Base-by-base conservation (phyloP, 92 coral and sea anemone genomes). In the Bergia puertoricense region DNA sequence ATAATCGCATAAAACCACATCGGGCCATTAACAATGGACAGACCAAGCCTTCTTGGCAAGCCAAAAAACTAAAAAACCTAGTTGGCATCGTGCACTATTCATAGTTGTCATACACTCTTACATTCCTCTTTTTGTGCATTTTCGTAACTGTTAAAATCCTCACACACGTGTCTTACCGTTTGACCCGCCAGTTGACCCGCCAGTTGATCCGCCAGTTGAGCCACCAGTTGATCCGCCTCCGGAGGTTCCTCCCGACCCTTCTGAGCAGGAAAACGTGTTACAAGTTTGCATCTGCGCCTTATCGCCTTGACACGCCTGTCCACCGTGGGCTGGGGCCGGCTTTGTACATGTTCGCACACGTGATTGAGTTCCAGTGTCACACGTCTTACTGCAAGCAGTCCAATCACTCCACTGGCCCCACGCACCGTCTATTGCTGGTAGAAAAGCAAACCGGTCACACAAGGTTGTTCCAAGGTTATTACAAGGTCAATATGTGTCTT, bases 391-490 rank as follows among this genome's bases (percentile, higher is more conserved):
- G 50, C 87, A 84, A 0, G 16, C 39, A 84, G 67, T 14, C 87
- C 87, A 84, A 10, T 66, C 36, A 39, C 66, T 84, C 87, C 87
- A 84, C 9, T 71, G 62, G 30, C 62, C 71, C 87, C 87, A 84
- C 3, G n/a, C 77, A 5, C 87, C 87, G 62, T 84, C 45, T 43
- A 84, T 84, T 84, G 67, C 87, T 84, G 87, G 14, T 13, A 30
- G 2, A 81, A 8, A 16, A 80, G 56, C 22, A 39, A 76, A 9
- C n/a, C 14, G 5, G 48, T 71, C 57, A 11, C 15, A 51, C 57
- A 51, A 74, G 44, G 46, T 37, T 74, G 41, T 6, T 20, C 15
- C 37, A 22, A 4, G 14, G 39, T 69, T 18, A 3, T 69, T 71
- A n/a, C 42, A 71, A 6, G 57, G 16, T 51, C 2, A 51, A 2